Conservation (phyloP, 2,113 vertebrate species). For the Pelvicachromis taeniatus region DNA sequence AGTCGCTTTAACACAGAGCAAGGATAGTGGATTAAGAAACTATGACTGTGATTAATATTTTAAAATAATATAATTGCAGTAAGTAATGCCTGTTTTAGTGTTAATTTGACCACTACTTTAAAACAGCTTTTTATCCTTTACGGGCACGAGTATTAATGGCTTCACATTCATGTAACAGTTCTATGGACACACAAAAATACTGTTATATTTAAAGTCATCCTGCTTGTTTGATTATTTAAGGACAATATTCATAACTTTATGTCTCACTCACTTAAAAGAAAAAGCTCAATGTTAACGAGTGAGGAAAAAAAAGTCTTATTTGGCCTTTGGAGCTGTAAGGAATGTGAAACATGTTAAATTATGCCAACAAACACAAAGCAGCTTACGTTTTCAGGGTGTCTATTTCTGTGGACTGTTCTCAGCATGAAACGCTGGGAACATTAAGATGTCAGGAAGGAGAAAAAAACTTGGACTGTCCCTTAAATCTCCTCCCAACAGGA, state of each 20-base stretch:
- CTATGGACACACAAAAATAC: background rate
- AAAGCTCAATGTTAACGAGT: background rate
- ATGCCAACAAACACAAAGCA: slow-evolving; percentile 20
- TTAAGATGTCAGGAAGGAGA: background rate
- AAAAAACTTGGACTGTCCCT: background rate
- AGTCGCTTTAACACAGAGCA: no score
- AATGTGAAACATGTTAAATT: slow-evolving; percentile 11
- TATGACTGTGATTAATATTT: background rate
- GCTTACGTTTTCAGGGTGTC: background rate
- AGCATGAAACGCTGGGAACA: background rate
- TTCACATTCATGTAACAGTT: background rate
- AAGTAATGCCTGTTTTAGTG: background rate
- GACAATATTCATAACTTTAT: background rate
- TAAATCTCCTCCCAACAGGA: slow-evolving; percentile 53
- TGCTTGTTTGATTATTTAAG: background rate
- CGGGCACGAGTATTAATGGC: background rate
- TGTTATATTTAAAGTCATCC: background rate
- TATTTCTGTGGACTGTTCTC: background rate
- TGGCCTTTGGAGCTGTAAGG: background rate
- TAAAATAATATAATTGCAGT: background rate
- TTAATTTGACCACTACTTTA: background rate
- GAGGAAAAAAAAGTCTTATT: background rate
- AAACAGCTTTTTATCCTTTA: background rate
- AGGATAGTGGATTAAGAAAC: background rate
- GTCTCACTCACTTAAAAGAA: background rate